Evolutionary conservation across 2,888 invertebrate genomes (phyloP), one percentile per base, ranked within the genome.

Genomic region (Melipona beecheii): DNA sequence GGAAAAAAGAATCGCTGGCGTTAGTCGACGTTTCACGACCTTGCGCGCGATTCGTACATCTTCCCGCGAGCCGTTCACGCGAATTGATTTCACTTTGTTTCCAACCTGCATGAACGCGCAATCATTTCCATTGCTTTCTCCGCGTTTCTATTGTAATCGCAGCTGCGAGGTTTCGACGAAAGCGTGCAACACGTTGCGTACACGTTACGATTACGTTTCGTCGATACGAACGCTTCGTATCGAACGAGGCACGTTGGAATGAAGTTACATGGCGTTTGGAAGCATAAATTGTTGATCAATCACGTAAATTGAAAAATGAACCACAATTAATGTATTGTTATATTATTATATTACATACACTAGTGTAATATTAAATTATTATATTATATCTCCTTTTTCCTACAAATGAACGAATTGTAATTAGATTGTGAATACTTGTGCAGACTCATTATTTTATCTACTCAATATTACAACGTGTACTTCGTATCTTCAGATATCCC

Each of bases 121-220:
- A 65, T 78, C 73, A 56, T 78, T 65, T 78, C 65, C 72, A 11
- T 73, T 66, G 73, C 78, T 78, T 78, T 78, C 78, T 73, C 78
- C 78, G 73, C 78, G 73, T 65, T 69, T 78, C 78, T 73, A 78
- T 78, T 36, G 65, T 65, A 58, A 66, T 50, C 73, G 73, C 27
- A 17, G 21, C 49, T 2, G 56, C 6, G 21, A 24, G 5, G 56
- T 69, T 19, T 36, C 69, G 75, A 66, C 66, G 66, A 66, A 56
- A 76, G 69, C 69, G 75, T 60, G 75, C 75, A 75, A 49, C n/a
- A 11, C 54, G 70, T 60, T 54, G 62, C 64, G 11, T 21, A 31
- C 31, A 9, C 17, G 9, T n/a, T 27, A 19, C 24, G 4, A 60
- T 60, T 60, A 9, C 11, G 24, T 2, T 31, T 27, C 27, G 4